These are phyloP conservation scores for Todiramphus chloris DNA, from an alignment of 2,113 vertebrate genomes.

Conservation along the genomic window DNA sequence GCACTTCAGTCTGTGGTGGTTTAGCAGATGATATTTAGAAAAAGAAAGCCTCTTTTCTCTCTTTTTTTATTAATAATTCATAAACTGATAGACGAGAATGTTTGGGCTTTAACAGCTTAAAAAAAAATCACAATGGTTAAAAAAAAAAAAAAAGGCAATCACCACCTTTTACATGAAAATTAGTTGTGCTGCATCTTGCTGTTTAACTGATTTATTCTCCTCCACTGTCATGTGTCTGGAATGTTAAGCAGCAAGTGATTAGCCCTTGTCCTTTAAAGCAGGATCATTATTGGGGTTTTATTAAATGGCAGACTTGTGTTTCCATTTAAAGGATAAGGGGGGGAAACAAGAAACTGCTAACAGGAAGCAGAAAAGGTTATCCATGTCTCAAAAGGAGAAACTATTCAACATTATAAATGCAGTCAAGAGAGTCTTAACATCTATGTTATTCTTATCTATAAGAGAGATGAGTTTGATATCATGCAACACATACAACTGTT, in stretches of 20 bases:
- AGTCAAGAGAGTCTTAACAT: constrained; percentile 14
- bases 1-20: constrained; percentile 81
- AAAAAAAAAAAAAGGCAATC: constrained; percentile 80
- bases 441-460: background rate
- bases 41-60: constrained; percentile 78
- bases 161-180: constrained; percentile 84
- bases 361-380: constrained; percentile 51
- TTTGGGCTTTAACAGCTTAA: constrained; percentile 82
- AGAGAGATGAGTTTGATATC: background rate
- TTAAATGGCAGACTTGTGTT: constrained; percentile 78
- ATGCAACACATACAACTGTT: background rate
- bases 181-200: constrained; percentile 81
- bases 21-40: constrained; percentile 86
- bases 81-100: constrained; percentile 86
- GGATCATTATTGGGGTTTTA: constrained; percentile 78
- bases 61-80: constrained; percentile 86
- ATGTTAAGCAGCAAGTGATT: constrained; percentile 83
- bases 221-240: constrained; percentile 77
- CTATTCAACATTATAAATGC: constrained; percentile 14
- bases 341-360: constrained; percentile 27
- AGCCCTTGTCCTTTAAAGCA: constrained; percentile 83
- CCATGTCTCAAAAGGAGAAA: constrained; percentile 19
- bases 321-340: constrained; percentile 67
- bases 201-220: constrained; percentile 82
- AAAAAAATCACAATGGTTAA: constrained; percentile 83